phyloP scores from a whole-genome alignment of 2,113 vertebrate species.

The Ciconia maguari region DNA sequence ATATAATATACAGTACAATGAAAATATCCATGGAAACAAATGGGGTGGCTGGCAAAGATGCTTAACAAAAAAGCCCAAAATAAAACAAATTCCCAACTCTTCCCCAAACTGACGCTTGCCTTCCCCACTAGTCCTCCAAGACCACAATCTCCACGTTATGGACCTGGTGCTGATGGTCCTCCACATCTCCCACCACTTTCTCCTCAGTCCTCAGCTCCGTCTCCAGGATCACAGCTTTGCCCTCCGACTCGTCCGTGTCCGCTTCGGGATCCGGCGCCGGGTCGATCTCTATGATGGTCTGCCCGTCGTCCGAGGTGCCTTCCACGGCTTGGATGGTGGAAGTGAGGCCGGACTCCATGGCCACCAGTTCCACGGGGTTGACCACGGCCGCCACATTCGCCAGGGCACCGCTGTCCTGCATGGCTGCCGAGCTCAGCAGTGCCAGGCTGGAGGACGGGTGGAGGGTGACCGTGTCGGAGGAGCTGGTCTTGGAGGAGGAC shows the following conservation, averaged over 20 bases:
- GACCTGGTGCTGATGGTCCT: slow-evolving; percentile 84
- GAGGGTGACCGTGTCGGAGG: slow-evolving; percentile 84
- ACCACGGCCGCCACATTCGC: slow-evolving; percentile 79
- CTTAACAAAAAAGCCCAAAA: slow-evolving; percentile 62
- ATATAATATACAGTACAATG: slow-evolving; percentile 21
- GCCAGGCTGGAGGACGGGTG: slow-evolving; percentile 90
- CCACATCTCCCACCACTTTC: slow-evolving; percentile 77
- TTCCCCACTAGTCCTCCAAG: slow-evolving; percentile 78
- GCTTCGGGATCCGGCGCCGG: slow-evolving; percentile 79
- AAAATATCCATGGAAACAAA: slow-evolving; percentile 66
- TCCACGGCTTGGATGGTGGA: slow-evolving; percentile 81
- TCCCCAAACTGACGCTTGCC: neutral
- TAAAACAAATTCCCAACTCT: slow-evolving; percentile 45
- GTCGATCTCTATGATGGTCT: slow-evolving; percentile 91
- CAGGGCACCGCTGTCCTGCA: slow-evolving; percentile 85
- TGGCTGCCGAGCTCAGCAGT: slow-evolving; percentile 81
- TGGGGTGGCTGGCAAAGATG: slow-evolving; percentile 67
- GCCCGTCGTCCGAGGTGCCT: slow-evolving; percentile 75
- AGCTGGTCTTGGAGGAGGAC: slow-evolving; percentile 78
- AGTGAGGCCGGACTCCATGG: slow-evolving; percentile 81
- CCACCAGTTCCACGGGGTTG: slow-evolving; percentile 89
- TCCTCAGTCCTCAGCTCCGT: slow-evolving; percentile 85
- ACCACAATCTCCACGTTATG: slow-evolving; percentile 87
- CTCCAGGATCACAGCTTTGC: slow-evolving; percentile 80
- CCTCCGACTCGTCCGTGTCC: slow-evolving; percentile 71